These are phyloP conservation scores for Tetranychus piercei DNA, from an alignment of 2,888 invertebrate genomes.

Conservation along the genomic window DNA sequence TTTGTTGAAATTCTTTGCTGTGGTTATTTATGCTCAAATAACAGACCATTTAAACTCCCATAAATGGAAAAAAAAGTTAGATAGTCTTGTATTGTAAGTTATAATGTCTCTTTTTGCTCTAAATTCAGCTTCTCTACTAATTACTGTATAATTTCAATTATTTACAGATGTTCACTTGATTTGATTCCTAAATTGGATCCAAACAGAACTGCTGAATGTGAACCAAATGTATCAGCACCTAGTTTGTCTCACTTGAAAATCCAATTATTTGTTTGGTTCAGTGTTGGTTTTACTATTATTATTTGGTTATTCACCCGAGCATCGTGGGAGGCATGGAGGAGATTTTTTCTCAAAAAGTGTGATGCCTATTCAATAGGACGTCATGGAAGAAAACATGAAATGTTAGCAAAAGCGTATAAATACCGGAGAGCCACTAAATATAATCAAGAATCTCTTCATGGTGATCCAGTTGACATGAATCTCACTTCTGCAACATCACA, in stretches of 20 bases:
- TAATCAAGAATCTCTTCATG: constrained; percentile 60
- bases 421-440: constrained; percentile 52
- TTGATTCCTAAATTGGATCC: constrained; percentile 18
- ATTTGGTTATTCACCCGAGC: constrained; percentile 84
- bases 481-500: constrained; percentile 51
- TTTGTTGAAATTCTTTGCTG: background rate
- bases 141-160: constrained; percentile 11
- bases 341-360: constrained; percentile 41
- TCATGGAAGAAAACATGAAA: constrained; percentile 57
- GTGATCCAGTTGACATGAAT: constrained; percentile 59
- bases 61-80: constrained; percentile 59
- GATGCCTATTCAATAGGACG: constrained; percentile 30
- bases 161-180: constrained; percentile 24
- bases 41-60: constrained; percentile 58
- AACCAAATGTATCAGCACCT: constrained; percentile 46
- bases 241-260: constrained; percentile 62
- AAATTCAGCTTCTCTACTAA: background rate
- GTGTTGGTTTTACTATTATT: constrained; percentile 67
- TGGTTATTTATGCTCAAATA: constrained; percentile 40
- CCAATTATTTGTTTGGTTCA: constrained; percentile 62
- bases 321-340: constrained; percentile 63
- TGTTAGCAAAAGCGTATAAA: constrained; percentile 75
- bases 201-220: constrained; percentile 37
- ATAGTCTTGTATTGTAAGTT: constrained; percentile 61
- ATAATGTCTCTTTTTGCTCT: constrained; percentile 5